A percentile compares a stretch with the other conserved stretches of the same genome.
Evolutionary conservation across 1,140 invertebrate genomes (phyloP).

Genomic region (Marisa cornuarietis): DNA sequence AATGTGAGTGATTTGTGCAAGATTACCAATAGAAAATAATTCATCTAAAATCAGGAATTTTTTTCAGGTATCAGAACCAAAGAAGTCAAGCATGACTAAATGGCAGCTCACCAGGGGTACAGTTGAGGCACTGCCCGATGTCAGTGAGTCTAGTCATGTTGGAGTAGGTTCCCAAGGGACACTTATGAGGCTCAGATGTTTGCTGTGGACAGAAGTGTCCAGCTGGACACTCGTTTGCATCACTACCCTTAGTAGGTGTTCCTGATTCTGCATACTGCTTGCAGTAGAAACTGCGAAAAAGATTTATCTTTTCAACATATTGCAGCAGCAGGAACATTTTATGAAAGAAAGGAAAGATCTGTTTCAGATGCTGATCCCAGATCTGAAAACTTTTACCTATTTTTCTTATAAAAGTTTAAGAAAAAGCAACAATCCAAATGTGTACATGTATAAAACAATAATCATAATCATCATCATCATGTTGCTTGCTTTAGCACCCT

Average conservation of each 20-base stretch:
- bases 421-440: not conserved
- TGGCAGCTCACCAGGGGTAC: conserved; percentile 48
- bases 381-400: not conserved
- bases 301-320: not conserved
- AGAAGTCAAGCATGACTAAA: no score
- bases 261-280: conserved; percentile 50
- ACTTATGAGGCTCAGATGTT: conserved; percentile 54
- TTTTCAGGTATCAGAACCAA: not conserved
- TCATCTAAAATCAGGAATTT: not conserved
- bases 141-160: conserved; percentile 43
- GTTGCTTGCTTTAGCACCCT: no score
- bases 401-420: not conserved
- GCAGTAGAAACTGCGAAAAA: conserved; percentile 54
- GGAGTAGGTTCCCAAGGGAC: conserved; percentile 56
- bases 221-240: conserved; percentile 58
- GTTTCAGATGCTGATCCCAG: not conserved
- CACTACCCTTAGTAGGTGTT: conserved; percentile 52
- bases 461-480: no score
- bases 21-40: no score
- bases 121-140: conserved; percentile 49
- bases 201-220: conserved; percentile 55
- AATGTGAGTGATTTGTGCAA: not conserved
- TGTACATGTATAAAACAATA: no score
- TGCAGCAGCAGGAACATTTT: no score
- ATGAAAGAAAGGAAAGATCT: no score